Conservation (phyloP, 30 jellyfish, hydroid and myxozoan genomes). For the Aurelia sp. region DNA sequence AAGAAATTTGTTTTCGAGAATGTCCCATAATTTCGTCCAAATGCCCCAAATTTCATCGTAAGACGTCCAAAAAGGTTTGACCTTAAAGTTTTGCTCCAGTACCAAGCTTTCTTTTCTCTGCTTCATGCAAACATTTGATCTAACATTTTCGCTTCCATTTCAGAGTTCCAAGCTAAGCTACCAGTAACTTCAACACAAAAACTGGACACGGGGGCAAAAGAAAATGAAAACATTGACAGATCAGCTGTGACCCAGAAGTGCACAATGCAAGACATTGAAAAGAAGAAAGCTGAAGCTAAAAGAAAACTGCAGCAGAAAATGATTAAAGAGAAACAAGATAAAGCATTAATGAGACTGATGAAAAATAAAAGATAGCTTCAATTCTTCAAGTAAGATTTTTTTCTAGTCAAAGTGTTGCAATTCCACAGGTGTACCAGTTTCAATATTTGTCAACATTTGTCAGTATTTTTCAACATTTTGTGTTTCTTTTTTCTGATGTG, state of each 20-base stretch:
- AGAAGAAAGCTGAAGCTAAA: constrained; percentile 55
- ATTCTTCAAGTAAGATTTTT: too few species aligned
- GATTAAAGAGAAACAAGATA: constrained; percentile 9
- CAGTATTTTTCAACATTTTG: too few species aligned
- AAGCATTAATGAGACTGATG: background rate
- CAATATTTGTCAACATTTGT: too few species aligned
- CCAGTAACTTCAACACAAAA: constrained; percentile 61
- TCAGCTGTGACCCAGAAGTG: background rate
- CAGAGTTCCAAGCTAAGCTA: background rate
- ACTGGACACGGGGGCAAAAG: background rate
- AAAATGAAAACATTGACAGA: background rate
- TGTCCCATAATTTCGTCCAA: too few species aligned
- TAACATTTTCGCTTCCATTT: background rate
- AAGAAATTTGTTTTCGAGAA: too few species aligned
- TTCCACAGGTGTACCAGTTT: too few species aligned
- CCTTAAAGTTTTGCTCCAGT: too few species aligned
- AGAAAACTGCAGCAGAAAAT: constrained; percentile 38
- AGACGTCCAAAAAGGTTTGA: too few species aligned
- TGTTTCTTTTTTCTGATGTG: too few species aligned
- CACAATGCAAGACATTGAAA: constrained; percentile 36
- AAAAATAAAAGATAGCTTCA: background rate
- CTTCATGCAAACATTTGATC: background rate
- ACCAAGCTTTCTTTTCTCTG: background rate
- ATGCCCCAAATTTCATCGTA: too few species aligned
- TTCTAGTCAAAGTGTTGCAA: too few species aligned